These are phyloP conservation scores for Seladonia tumulorum DNA, from an alignment of 2,888 invertebrate species.

Conservation along the genomic window DNA sequence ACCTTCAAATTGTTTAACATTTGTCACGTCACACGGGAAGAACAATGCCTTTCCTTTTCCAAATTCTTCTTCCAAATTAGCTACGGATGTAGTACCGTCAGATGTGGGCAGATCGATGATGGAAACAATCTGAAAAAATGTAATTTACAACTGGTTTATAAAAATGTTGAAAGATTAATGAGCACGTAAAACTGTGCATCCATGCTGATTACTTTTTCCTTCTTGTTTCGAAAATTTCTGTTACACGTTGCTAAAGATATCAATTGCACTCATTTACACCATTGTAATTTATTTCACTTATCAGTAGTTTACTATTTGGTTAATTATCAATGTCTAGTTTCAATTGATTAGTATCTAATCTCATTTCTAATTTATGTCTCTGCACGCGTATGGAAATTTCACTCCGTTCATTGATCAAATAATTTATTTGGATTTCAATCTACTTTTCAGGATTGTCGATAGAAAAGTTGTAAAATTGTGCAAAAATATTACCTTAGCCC, in stretches of 20 bases:
- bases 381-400: no score
- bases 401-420: no score
- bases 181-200: background rate
- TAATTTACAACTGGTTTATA: background rate
- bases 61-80: slow-evolving; percentile 83
- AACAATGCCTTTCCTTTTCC: slow-evolving; percentile 85
- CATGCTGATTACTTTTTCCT: background rate
- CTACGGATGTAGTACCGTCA: slow-evolving; percentile 83
- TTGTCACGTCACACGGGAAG: slow-evolving; percentile 85
- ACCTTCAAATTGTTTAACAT: slow-evolving; percentile 83
- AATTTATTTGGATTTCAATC: no score
- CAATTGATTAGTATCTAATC: no score
- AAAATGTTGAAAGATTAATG: background rate
- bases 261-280: no score
- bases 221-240: background rate
- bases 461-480: background rate
- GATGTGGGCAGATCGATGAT: slow-evolving; percentile 81
- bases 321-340: no score
- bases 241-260: no score
- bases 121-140: slow-evolving; percentile 73
- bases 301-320: no score
- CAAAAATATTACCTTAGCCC: slow-evolving; percentile 71
- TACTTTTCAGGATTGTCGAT: no score
- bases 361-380: no score
- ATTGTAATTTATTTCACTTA: no score